phyloP scores from a whole-genome alignment of 2,113 vertebrate genomes.

The Macrotis lagotis region DNA sequence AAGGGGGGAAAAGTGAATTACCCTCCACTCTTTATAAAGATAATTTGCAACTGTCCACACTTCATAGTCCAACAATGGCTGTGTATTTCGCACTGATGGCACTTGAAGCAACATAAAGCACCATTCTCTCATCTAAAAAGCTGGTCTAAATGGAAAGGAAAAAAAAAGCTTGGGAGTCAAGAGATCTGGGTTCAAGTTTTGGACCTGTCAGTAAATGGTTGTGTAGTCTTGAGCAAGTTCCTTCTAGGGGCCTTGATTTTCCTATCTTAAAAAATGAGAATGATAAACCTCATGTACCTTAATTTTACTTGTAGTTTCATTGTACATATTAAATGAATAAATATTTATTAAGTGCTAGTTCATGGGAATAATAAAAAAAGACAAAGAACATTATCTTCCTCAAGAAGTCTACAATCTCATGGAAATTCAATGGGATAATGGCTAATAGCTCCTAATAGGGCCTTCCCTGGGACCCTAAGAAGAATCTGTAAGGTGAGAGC shows the following conservation, averaged over 20 bases:
- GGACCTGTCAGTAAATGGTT: not conserved
- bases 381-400: not conserved
- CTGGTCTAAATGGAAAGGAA: not conserved
- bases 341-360: not conserved
- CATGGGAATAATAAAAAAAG: not conserved
- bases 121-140: conserved; percentile 27
- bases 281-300: not conserved
- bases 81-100: conserved; percentile 13
- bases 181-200: not conserved
- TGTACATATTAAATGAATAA: not conserved
- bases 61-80: conserved; percentile 20
- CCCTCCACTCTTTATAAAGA: conserved; percentile 9
- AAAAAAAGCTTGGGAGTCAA: not conserved
- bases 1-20: conserved; percentile 39
- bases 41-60: conserved; percentile 47
- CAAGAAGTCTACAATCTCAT: not conserved
- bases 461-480: not conserved
- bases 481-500: not conserved
- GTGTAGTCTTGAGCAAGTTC: not conserved
- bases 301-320: not conserved
- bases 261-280: not conserved
- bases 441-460: not conserved
- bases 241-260: conserved; percentile 12
- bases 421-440: not conserved
- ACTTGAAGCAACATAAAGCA: conserved; percentile 45